Evolutionary conservation across 2,797 vertebrate species (phyloP).

Genomic region (Tokudaia tokunoshimensis): DNA sequence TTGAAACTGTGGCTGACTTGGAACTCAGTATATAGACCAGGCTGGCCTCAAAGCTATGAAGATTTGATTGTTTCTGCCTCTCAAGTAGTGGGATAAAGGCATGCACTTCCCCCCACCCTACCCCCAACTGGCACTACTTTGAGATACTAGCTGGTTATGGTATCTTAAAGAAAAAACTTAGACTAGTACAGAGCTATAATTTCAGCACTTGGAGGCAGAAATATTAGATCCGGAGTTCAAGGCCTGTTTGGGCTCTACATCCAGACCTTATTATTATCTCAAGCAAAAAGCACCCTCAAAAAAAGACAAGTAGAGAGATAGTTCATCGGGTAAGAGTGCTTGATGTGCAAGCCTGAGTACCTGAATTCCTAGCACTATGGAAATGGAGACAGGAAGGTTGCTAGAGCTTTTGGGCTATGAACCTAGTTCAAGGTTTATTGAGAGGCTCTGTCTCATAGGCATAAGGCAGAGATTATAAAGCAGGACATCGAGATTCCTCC

Average conservation of each 20-base stretch:
- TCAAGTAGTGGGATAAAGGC: not conserved
- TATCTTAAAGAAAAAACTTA: too few relatives aligned
- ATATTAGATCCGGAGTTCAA: too few relatives aligned
- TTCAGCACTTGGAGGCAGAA: not conserved
- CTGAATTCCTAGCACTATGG: not conserved
- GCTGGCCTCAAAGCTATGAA: not conserved
- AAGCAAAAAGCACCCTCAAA: not conserved
- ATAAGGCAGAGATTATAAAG: not conserved
- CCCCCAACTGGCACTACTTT: not conserved
- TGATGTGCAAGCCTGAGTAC: not conserved
- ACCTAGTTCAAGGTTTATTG: not conserved
- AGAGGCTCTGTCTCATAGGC: not conserved
- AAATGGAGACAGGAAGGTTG: not conserved
- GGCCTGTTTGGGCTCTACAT: too few relatives aligned
- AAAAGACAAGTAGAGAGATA: not conserved
- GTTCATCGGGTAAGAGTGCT: not conserved
- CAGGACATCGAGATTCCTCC: not conserved
- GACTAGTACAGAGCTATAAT: not conserved
- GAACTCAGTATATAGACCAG: not conserved
- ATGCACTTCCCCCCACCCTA: not conserved
- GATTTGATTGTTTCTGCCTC: not conserved
- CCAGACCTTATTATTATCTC: not conserved
- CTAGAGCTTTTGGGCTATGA: not conserved
- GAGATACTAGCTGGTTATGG: too few relatives aligned
- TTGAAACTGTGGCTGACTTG: not conserved